Percentiles rank a stretch among this genome's conserved stretches.
Conservation (phyloP, 2,888 invertebrate genomes). For the Brenthis hecate region DNA sequence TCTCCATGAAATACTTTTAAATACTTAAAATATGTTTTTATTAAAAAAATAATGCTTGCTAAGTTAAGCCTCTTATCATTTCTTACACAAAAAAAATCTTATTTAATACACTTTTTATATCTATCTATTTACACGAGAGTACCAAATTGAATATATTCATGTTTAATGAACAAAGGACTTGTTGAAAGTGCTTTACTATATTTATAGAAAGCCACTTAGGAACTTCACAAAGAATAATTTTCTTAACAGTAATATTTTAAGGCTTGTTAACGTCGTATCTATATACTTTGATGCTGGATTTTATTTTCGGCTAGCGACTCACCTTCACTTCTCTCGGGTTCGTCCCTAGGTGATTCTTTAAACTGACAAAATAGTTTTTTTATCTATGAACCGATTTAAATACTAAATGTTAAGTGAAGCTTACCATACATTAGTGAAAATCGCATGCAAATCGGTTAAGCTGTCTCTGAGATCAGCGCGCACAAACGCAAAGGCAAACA, state of each 20-base stretch:
- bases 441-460: too few species aligned
- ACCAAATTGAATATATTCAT: background rate
- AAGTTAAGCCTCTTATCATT: too few species aligned
- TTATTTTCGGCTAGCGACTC: background rate
- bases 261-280: background rate
- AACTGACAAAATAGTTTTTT: background rate
- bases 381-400: background rate
- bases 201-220: slow-evolving; percentile 10
- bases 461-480: too few species aligned
- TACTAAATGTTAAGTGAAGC: too few species aligned
- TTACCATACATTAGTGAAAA: too few species aligned
- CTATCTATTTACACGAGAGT: background rate
- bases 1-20: too few species aligned
- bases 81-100: too few species aligned
- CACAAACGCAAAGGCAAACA: too few species aligned
- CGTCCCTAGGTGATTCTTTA: background rate
- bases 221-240: slow-evolving; percentile 11
- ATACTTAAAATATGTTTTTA: too few species aligned
- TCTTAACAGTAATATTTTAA: background rate
- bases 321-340: too few species aligned
- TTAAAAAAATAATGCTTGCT: too few species aligned
- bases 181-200: background rate
- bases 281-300: slow-evolving; percentile 1
- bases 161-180: slow-evolving; percentile 4
- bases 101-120: too few species aligned